phyloP scores from a whole-genome alignment of 1,140 invertebrate genomes.

The Calliopsis andreniformis region DNA sequence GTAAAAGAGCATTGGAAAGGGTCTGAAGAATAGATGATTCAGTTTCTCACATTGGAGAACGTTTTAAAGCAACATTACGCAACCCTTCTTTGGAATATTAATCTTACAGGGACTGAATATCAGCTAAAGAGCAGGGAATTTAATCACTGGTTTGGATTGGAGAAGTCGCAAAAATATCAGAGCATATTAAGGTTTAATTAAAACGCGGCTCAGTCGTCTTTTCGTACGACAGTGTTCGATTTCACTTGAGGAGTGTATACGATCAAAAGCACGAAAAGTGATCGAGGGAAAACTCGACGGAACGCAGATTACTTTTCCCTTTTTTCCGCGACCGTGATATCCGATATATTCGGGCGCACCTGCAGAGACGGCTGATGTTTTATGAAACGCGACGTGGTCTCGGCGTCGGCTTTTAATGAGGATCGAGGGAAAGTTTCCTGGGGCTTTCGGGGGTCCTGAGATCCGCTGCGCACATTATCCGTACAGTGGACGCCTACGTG shows the following conservation, averaged over 20 bases:
- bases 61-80: not conserved
- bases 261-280: not conserved
- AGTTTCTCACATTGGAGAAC: not conserved
- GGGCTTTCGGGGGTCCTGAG: conserved; percentile 27
- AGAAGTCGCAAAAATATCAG: no score
- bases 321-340: conserved; percentile 10
- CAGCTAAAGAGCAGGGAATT: no score
- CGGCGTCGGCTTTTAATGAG: conserved; percentile 48
- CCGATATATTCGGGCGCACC: conserved; percentile 39
- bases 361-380: conserved; percentile 27
- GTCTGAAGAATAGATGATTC: not conserved
- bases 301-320: conserved; percentile 38
- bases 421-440: conserved; percentile 55
- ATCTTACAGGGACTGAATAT: no score
- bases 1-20: not conserved
- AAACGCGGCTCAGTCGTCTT: no score
- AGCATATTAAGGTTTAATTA: no score
- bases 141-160: no score
- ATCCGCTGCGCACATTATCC: conserved; percentile 47
- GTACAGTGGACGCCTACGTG: conserved; percentile 24
- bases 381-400: conserved; percentile 34
- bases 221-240: conserved; percentile 10
- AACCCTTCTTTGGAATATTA: no score
- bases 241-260: conserved; percentile 6
- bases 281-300: not conserved